Base-by-base conservation (phyloP, 53 echinoderm and acorn worm species). In the Hippasteria phrygiana region DNA sequence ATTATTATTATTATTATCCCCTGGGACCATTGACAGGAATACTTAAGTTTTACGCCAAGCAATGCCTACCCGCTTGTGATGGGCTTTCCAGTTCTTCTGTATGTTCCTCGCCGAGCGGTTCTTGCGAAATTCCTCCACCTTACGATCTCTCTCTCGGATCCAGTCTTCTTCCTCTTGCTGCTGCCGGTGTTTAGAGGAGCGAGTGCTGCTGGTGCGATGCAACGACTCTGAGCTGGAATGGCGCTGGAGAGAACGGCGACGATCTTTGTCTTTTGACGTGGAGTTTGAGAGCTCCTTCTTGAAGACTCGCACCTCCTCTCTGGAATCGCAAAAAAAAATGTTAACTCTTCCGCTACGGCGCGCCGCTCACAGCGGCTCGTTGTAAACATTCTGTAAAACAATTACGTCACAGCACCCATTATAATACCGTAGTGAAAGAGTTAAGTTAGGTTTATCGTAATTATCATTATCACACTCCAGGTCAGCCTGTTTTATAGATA, bases 71-170 rank as follows among this genome's bases (percentile, higher is more conserved):
- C 88, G 74, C 40, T 97, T 88, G 32, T 87, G 92, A 71, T 95
- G 94, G 33, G 88, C 91, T 37, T 93, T 90, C 98, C 98, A 97
- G 74, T 93, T 93, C 80, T 83, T 95, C 94, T 97, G 98, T 20
- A 97, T 93, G 16, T 79, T 97, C 69, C 86, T 94, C 27, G 98
- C 98, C 3, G 95, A 93, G 65, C 94, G 88, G 75, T 95, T 95
- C 84, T 93, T 80, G 36, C 92, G 85, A 45, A 97, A 89, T 82
- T 97, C 93, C 78, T 97, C 94, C 51, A 93, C 91, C 50, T 91
- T 95, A 12, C 91, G 90, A 20, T 97, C 94, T 43, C 94, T 72
- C 64, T 96, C 96, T 53, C 87, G 92, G 47, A 75, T 73, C 90
- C 92, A 94, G 32, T 91, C 88, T 45, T 95, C 97, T 45, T 97